phyloP scores from a whole-genome alignment of 2,888 invertebrate species.

The Drosophila cognata region DNA sequence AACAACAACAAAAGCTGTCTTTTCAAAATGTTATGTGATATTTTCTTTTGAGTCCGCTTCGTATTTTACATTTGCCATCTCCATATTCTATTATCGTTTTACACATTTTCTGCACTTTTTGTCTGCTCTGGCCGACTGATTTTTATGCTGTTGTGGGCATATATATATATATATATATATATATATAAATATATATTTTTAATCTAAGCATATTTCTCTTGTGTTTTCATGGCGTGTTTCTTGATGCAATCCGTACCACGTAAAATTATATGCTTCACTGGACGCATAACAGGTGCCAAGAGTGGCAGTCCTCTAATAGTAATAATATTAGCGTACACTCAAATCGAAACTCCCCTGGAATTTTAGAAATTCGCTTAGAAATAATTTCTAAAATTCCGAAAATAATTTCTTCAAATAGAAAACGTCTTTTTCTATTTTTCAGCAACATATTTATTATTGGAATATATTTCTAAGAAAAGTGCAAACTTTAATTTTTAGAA shows the following conservation, averaged over 20 bases:
- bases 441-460: not conserved
- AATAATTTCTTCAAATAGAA: not conserved
- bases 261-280: slow-evolving; percentile 54
- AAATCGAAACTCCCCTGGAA: not conserved
- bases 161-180: not conserved
- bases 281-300: slow-evolving; percentile 43
- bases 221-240: slow-evolving; percentile 12
- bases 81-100: slow-evolving; percentile 8
- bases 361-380: not conserved
- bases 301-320: slow-evolving; percentile 21
- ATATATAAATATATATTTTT: not conserved
- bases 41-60: not conserved
- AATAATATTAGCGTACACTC: not conserved
- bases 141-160: slow-evolving; percentile 18
- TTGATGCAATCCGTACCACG: slow-evolving; percentile 25
- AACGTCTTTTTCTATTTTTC: not conserved
- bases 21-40: slow-evolving; percentile 12
- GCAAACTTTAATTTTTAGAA: not conserved
- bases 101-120: slow-evolving; percentile 17
- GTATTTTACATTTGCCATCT: not conserved
- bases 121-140: slow-evolving; percentile 23
- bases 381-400: not conserved
- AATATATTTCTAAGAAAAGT: not conserved
- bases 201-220: slow-evolving; percentile 10
- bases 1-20: slow-evolving; percentile 6